Evolutionary conservation across 2,113 vertebrate species (phyloP).

Genomic region (Desmodus rotundus): DNA sequence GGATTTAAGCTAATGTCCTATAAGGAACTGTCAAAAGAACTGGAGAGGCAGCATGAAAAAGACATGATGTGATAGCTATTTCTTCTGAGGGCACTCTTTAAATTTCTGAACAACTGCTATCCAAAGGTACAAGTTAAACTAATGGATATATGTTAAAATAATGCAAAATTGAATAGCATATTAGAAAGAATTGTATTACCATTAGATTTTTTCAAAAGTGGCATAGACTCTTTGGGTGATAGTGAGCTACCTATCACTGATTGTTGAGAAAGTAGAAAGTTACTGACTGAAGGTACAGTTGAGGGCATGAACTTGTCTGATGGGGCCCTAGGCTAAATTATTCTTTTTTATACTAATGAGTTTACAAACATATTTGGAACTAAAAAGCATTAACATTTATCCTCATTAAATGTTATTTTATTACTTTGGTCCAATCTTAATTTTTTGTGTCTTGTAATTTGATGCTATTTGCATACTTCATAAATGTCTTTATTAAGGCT

Average conservation of each 20-base stretch:
- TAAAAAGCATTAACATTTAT: neutral
- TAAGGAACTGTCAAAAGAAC: neutral
- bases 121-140: neutral
- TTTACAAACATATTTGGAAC: neutral
- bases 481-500: neutral
- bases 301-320: neutral
- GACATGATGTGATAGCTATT: neutral
- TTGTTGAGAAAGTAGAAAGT: constrained; percentile 7
- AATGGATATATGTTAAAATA: neutral
- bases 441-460: neutral
- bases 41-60: neutral
- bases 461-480: neutral
- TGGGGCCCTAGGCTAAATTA: neutral
- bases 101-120: neutral
- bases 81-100: neutral
- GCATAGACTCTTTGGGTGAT: neutral
- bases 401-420: neutral
- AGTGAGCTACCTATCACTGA: neutral
- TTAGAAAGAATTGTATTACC: neutral
- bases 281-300: neutral
- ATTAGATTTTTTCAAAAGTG: neutral
- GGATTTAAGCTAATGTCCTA: neutral
- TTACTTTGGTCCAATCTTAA: neutral
- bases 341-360: neutral
- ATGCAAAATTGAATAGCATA: neutral